A percentile compares a stretch with the other conserved stretches of the same genome.
These are phyloP conservation scores for Corbicula japonica DNA, from an alignment of 2,888 invertebrate species.

Conservation along the genomic window DNA sequence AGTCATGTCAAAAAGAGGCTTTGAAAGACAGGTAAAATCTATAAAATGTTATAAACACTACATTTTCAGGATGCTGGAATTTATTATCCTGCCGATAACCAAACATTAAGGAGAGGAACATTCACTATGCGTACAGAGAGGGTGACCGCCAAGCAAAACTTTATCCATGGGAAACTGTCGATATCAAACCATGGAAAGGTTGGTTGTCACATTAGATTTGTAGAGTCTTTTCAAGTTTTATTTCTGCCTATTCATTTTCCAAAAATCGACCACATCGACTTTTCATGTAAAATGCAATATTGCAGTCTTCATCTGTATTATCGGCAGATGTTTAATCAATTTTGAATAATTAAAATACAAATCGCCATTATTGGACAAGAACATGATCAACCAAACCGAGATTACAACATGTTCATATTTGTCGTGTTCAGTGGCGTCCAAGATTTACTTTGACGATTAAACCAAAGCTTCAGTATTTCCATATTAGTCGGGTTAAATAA, in stretches of 20 bases:
- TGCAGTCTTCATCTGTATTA: background rate
- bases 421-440: background rate
- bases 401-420: background rate
- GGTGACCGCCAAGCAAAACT: background rate
- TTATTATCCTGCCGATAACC: constrained; percentile 9
- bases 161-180: background rate
- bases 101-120: constrained; percentile 6
- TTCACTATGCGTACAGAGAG: constrained; percentile 10
- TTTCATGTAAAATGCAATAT: no score
- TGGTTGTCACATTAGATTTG: background rate
- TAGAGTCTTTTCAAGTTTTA: background rate
- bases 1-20: no score
- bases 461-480: no score
- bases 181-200: background rate
- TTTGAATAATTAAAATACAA: no score
- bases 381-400: no score
- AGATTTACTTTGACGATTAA: no score
- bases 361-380: no score
- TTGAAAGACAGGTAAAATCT: no score
- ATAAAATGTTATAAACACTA: background rate
- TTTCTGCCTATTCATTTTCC: background rate
- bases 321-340: no score
- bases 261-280: background rate
- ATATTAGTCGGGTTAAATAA: no score
- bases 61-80: constrained; percentile 11